Evolutionary conservation across 2,888 invertebrate species (phyloP).

Genomic region (Artemia sinica): DNA sequence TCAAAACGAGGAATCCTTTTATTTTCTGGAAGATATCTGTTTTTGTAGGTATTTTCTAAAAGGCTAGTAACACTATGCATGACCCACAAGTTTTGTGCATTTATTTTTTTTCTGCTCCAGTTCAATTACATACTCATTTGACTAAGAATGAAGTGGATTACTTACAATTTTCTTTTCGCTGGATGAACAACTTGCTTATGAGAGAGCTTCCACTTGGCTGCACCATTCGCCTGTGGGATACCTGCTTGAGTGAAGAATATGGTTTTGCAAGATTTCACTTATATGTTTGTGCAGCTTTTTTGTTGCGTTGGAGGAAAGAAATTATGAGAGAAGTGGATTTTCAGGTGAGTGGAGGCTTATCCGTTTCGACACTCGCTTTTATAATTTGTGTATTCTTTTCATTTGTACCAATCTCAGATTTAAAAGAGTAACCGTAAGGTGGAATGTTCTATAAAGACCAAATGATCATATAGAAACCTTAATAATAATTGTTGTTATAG

Average conservation of each 20-base stretch:
- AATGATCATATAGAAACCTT: no score
- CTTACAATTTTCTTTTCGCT: conserved; percentile 95
- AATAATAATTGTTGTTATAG: no score
- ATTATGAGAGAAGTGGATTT: conserved; percentile 82
- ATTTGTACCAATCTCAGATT: no score
- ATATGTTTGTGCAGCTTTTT: conserved; percentile 97
- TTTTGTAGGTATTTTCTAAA: not conserved
- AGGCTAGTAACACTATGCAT: not conserved
- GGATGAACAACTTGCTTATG: conserved; percentile 98
- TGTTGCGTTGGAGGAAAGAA: conserved; percentile 78
- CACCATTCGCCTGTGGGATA: conserved; percentile 96
- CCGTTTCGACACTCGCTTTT: no score
- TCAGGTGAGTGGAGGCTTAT: conserved; percentile 43
- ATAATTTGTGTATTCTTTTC: no score
- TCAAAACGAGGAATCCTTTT: not conserved
- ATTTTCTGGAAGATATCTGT: conserved; percentile 14
- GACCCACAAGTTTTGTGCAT: conserved; percentile 18
- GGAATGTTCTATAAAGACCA: no score
- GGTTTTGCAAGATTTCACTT: conserved; percentile 93
- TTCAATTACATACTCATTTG: conserved; percentile 73
- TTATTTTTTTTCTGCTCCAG: conserved; percentile 32
- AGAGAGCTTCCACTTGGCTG: conserved; percentile 89
- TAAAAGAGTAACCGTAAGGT: no score
- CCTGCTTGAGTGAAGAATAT: conserved; percentile 87
- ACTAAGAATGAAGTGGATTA: conserved; percentile 88